A percentile compares a stretch with the other conserved stretches of the same genome.
Evolutionary conservation across 2,797 vertebrate genomes (phyloP).

Genomic region (Anguilla anguilla): DNA sequence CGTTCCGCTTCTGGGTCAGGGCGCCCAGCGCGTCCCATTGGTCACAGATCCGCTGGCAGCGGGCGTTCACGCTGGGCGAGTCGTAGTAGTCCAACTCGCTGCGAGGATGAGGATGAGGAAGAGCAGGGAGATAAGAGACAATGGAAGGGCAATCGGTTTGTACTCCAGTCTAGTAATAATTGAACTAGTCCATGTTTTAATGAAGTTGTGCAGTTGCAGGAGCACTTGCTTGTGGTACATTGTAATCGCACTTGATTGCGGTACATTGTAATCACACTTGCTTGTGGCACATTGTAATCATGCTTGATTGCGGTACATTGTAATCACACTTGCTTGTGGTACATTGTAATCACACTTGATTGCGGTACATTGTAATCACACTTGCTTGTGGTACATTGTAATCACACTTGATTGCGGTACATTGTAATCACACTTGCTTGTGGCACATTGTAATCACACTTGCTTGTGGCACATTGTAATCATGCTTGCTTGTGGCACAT

Average conservation of each 20-base stretch:
- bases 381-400: background rate
- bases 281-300: background rate
- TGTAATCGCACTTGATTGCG: background rate
- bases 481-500: background rate
- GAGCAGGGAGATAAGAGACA: background rate
- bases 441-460: background rate
- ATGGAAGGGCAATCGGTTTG: background rate
- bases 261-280: background rate
- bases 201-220: background rate
- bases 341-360: background rate
- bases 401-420: background rate
- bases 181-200: background rate
- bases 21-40: constrained; percentile 93
- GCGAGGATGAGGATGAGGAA: constrained; percentile 20
- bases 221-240: background rate
- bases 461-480: background rate
- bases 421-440: too few species aligned
- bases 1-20: constrained; percentile 91
- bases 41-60: constrained; percentile 97
- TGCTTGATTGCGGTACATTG: background rate
- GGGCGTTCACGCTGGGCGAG: constrained; percentile 93
- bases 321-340: too few species aligned
- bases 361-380: background rate
- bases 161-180: background rate
- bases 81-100: constrained; percentile 99